Evolutionary conservation across 2,113 vertebrate genomes (phyloP).

Genomic region (Eudorcas thomsonii): DNA sequence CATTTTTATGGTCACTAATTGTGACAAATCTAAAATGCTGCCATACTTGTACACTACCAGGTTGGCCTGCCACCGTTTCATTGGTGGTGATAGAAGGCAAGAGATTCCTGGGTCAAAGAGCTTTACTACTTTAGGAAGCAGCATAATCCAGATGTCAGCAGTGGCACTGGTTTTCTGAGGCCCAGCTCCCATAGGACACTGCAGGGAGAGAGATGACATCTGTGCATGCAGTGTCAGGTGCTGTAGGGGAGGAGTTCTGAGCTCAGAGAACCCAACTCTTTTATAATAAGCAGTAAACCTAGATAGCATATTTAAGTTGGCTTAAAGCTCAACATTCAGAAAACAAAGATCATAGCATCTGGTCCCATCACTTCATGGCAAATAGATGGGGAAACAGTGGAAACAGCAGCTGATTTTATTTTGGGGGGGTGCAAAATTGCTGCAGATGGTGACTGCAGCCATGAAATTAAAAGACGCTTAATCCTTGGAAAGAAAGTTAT

Average conservation of each 20-base stretch:
- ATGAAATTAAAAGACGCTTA: too few species aligned
- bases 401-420: too few species aligned
- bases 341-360: too few species aligned
- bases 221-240: neutral
- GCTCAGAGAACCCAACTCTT: neutral
- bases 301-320: neutral
- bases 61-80: neutral
- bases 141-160: neutral
- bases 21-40: neutral
- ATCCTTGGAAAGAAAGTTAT: too few species aligned
- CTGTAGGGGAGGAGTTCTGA: neutral
- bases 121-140: neutral
- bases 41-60: neutral
- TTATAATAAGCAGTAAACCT: neutral
- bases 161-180: neutral
- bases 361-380: too few species aligned
- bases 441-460: too few species aligned
- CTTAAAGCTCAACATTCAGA: too few species aligned
- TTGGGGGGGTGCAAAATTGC: accelerated
- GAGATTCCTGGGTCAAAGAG: neutral
- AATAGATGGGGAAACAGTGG: too few species aligned
- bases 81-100: neutral
- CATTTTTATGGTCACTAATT: neutral
- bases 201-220: neutral
- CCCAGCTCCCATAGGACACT: neutral